These are phyloP conservation scores for Exocentrus adspersus DNA, from an alignment of 2,888 invertebrate genomes.

Conservation along the genomic window DNA sequence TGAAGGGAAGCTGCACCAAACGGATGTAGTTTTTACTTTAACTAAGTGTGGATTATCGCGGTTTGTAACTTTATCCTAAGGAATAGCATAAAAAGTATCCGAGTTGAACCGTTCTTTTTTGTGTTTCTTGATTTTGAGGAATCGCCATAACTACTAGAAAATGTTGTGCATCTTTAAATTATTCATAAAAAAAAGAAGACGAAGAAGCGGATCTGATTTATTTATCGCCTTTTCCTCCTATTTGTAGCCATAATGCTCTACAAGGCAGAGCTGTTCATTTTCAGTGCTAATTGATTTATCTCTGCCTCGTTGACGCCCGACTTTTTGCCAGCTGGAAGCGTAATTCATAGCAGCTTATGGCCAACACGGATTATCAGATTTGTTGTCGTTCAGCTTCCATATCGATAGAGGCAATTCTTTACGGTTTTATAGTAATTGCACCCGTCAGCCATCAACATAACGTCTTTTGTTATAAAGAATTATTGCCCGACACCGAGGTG, in stretches of 20 bases:
- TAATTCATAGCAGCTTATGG: slow-evolving; percentile 24
- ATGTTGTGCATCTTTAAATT: too few relatives aligned
- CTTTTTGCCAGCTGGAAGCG: slow-evolving; percentile 11
- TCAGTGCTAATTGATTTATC: slow-evolving; percentile 21
- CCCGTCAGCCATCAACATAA: slow-evolving; percentile 15
- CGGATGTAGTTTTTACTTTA: slow-evolving; percentile 33
- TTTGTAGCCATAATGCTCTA: not conserved
- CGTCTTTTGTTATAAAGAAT: slow-evolving; percentile 15
- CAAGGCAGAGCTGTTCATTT: not conserved
- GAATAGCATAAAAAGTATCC: slow-evolving; percentile 1
- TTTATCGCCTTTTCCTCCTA: too few relatives aligned
- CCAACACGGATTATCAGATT: slow-evolving; percentile 24
- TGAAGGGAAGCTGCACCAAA: slow-evolving; percentile 41
- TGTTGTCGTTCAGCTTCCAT: slow-evolving; percentile 18
- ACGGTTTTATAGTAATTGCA: slow-evolving; percentile 19
- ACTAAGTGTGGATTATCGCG: slow-evolving; percentile 38
- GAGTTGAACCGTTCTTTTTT: not conserved
- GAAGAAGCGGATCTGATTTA: too few relatives aligned
- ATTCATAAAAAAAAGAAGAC: too few relatives aligned
- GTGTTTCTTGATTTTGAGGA: not conserved
- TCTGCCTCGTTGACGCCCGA: not conserved
- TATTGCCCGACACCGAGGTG: not conserved
- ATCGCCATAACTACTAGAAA: not conserved
- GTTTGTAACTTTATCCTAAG: slow-evolving; percentile 32
- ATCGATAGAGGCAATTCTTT: slow-evolving; percentile 22